phyloP scores from a whole-genome alignment of 2,888 invertebrate genomes.

The Hipparchia sbordonii region DNA sequence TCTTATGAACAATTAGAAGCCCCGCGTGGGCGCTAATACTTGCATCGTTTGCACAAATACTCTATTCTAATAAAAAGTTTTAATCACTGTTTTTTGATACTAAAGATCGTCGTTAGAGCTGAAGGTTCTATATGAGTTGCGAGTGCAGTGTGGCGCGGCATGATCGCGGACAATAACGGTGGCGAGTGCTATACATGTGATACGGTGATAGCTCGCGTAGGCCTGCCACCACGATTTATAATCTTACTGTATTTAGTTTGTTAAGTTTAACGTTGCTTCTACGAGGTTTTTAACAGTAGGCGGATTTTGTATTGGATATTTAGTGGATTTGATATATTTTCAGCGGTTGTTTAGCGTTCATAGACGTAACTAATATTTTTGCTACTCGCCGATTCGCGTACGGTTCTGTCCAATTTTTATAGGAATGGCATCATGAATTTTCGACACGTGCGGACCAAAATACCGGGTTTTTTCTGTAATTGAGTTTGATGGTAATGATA shows the following conservation, averaged over 20 bases:
- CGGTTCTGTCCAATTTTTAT: constrained; percentile 71
- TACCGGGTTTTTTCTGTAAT: constrained; percentile 62
- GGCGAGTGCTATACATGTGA: constrained; percentile 68
- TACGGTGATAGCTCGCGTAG: constrained; percentile 52
- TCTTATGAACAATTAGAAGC: constrained; percentile 47
- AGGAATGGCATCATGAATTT: constrained; percentile 79
- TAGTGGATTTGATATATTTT: constrained; percentile 77
- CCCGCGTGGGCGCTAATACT: constrained; percentile 48
- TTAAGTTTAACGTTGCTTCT: constrained; percentile 75
- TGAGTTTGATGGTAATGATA: constrained; percentile 56
- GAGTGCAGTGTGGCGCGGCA: constrained; percentile 68
- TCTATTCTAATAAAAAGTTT: constrained; percentile 62
- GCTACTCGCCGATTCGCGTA: constrained; percentile 70
- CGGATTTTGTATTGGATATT: constrained; percentile 73
- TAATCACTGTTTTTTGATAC: constrained; percentile 72
- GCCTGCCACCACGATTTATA: constrained; percentile 63
- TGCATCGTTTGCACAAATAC: constrained; percentile 74
- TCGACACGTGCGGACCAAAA: constrained; percentile 72
- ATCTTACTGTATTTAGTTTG: constrained; percentile 66
- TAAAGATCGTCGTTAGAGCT: constrained; percentile 54
- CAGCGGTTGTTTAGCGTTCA: constrained; percentile 75
- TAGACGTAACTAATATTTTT: constrained; percentile 69
- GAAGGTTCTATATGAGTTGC: constrained; percentile 70
- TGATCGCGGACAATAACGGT: constrained; percentile 78
- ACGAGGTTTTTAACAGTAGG: constrained; percentile 64